phyloP scores from a whole-genome alignment of 2,888 invertebrate species.

The Diarsia rubi region DNA sequence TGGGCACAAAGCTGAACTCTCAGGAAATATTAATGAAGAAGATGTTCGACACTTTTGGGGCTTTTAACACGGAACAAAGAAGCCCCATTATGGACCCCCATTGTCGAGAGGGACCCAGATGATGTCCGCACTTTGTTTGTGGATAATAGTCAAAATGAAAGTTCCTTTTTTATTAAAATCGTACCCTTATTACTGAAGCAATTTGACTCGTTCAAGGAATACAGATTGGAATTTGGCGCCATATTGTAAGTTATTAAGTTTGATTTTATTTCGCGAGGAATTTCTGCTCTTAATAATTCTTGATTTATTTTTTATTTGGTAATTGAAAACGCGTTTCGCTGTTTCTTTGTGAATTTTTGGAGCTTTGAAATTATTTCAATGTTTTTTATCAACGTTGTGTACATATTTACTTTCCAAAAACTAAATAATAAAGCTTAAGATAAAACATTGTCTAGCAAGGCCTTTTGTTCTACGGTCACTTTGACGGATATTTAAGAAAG shows the following conservation, averaged over 20 bases:
- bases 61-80: constrained; percentile 81
- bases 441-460: not conserved
- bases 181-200: constrained; percentile 84
- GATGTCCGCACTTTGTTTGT: constrained; percentile 75
- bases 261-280: constrained; percentile 58
- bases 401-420: not conserved
- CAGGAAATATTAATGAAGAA: constrained; percentile 84
- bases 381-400: not conserved
- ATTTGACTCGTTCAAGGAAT: constrained; percentile 82
- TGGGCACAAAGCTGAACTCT: constrained; percentile 53
- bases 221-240: constrained; percentile 83
- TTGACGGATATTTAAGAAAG: not conserved
- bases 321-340: constrained; percentile 41
- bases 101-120: constrained; percentile 74
- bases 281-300: constrained; percentile 62
- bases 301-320: constrained; percentile 52
- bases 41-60: constrained; percentile 83
- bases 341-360: not conserved
- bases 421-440: not conserved
- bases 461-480: not conserved
- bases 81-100: constrained; percentile 68
- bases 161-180: constrained; percentile 74
- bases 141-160: constrained; percentile 72
- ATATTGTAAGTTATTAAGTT: constrained; percentile 84
- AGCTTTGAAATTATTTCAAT: not conserved